phyloP scores from a whole-genome alignment of 2,797 vertebrate genomes.

The Etheostoma nigrum region DNA sequence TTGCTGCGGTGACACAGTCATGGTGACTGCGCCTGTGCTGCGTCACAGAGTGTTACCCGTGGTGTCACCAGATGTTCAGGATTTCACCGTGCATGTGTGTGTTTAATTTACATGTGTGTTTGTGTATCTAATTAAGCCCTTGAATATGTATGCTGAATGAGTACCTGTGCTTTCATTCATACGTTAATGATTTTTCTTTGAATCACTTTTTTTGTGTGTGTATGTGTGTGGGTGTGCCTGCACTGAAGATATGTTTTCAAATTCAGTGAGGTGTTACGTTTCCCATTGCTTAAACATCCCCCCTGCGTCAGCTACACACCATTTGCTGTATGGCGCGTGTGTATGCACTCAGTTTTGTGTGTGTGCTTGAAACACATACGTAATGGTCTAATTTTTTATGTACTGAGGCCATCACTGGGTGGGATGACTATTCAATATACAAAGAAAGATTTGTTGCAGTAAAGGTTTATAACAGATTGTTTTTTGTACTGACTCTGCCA shows the following conservation, averaged over 20 bases:
- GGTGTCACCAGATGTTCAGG: constrained; percentile 69
- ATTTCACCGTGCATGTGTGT: constrained; percentile 31
- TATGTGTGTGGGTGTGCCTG: not conserved
- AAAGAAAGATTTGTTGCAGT: constrained; percentile 33
- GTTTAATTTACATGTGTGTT: constrained; percentile 27
- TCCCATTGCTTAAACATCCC: constrained; percentile 38
- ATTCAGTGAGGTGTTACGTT: constrained; percentile 40
- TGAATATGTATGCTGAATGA: not conserved
- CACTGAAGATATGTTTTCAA: constrained; percentile 25
- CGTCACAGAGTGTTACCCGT: constrained; percentile 49
- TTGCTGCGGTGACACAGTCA: constrained; percentile 54
- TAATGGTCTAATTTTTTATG: constrained; percentile 23
- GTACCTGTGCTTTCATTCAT: constrained; percentile 1
- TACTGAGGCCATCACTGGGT: constrained; percentile 15
- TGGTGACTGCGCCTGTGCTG: constrained; percentile 52
- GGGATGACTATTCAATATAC: constrained; percentile 7
- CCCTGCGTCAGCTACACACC: constrained; percentile 11
- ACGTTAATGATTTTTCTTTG: not conserved
- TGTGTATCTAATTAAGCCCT: constrained; percentile 7
- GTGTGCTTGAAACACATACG: constrained; percentile 17
- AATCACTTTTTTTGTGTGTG: not conserved
- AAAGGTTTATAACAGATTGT: constrained; percentile 35
- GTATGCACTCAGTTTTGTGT: not conserved
- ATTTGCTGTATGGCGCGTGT: constrained; percentile 15
- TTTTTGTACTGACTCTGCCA: constrained; percentile 13